Evolutionary conservation across 1,140 invertebrate species (phyloP).

Genomic region (Delia radicum): DNA sequence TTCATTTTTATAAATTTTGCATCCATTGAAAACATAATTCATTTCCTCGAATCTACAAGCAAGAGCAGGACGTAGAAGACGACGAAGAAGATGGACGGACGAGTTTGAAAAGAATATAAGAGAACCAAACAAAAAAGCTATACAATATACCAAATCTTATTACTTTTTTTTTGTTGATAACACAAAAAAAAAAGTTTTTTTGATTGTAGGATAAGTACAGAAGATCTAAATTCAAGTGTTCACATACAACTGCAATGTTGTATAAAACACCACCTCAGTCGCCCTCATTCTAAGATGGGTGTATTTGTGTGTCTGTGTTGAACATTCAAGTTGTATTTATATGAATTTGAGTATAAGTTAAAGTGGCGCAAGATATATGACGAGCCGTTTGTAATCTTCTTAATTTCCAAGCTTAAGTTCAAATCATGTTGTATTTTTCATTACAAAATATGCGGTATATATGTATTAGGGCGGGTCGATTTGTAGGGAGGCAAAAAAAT

Average conservation of each 20-base stretch:
- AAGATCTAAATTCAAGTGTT: no score
- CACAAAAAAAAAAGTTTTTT: no score
- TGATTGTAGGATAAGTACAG: no score
- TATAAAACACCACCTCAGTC: no score
- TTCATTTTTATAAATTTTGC: background rate
- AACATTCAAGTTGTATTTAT: no score
- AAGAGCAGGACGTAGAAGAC: background rate
- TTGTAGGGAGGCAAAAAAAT: no score
- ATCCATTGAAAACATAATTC: conserved; percentile 8
- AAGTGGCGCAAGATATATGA: conserved; percentile 1
- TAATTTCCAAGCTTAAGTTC: conserved; percentile 14
- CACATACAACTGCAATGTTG: no score
- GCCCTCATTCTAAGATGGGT: no score
- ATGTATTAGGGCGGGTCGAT: no score
- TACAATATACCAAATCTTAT: no score
- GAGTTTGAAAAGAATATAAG: background rate
- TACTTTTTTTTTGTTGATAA: no score
- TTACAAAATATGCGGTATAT: no score
- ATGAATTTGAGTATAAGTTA: background rate
- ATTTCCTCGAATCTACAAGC: background rate
- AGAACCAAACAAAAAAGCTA: background rate
- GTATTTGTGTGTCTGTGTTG: background rate
- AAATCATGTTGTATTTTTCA: conserved; percentile 10
- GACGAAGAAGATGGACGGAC: background rate
- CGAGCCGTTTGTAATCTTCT: conserved; percentile 13